phyloP scores from a whole-genome alignment of 2,888 invertebrate species.

The Himalopsyche japonica region DNA sequence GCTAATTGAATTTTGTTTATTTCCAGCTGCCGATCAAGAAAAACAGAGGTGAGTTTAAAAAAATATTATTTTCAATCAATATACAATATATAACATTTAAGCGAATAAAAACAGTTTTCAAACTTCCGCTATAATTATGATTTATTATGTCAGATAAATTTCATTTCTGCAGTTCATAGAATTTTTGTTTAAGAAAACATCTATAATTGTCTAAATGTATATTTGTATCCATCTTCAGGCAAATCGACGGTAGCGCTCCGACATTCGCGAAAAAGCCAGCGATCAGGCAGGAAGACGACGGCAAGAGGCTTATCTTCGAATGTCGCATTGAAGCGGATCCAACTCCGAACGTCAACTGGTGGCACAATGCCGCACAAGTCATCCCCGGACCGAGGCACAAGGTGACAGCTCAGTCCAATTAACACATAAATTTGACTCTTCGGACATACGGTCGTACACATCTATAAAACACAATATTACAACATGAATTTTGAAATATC shows the following conservation, averaged over 20 bases:
- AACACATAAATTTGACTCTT: too few relatives aligned
- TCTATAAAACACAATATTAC: too few relatives aligned
- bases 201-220: too few relatives aligned
- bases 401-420: slow-evolving; percentile 54
- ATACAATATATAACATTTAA: too few relatives aligned
- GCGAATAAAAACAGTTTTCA: too few relatives aligned
- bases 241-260: slow-evolving; percentile 97
- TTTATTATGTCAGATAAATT: neutral
- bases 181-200: too few relatives aligned
- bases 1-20: slow-evolving; percentile 44
- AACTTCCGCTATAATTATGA: neutral
- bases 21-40: slow-evolving; percentile 93
- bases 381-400: slow-evolving; percentile 83
- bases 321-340: slow-evolving; percentile 94
- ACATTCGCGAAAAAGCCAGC: slow-evolving; percentile 97
- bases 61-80: neutral
- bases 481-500: too few relatives aligned
- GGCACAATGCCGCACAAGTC: slow-evolving; percentile 83
- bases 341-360: slow-evolving; percentile 86
- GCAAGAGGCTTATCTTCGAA: slow-evolving; percentile 90
- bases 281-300: slow-evolving; percentile 96
- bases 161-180: too few relatives aligned
- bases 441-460: too few relatives aligned
- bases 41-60: slow-evolving; percentile 84
- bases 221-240: slow-evolving; percentile 62